Base-by-base conservation (phyloP, 2,888 invertebrate genomes). In the Drosophila sordidula region DNA sequence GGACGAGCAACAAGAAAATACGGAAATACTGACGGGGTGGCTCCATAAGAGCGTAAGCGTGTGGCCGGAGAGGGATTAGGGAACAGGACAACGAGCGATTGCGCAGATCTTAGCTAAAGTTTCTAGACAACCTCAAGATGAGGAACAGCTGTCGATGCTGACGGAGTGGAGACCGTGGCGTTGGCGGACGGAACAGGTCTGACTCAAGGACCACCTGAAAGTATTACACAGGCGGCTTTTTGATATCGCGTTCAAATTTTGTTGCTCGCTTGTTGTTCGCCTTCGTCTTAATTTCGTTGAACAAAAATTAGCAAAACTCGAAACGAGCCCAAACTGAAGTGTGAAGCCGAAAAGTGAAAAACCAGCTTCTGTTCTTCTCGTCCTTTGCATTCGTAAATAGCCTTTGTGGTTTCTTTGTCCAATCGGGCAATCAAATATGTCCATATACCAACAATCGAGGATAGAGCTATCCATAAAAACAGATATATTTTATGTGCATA, bases 61-160 rank as follows among this genome's bases (percentile, higher is more conserved):
- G 34, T 12, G 12, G 34, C 0, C 12, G 34, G 6, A 9, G 4
- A 29, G 32, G 12, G 29, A 45, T 32, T 29, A 11, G 9, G 29
- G 9, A 32, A 41, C 32, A 41, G 34, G 38, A 34, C 22, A 50
- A 41, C 16, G 41, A 45, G 49, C 55, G 64, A 58, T 62, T 55
- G 64, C 49, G 57, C 56, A 72, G 59, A 69, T 70, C 67, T 61
- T 50, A 61, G 56, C 65, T 51, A 63, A 87, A 83, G 65, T 87
- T 87, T 73, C 50, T 75, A 84, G 78, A 82, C 84, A 69, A 41
- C 36, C 29, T 42, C 9, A 51, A 50, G 22, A 63, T 59, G 55
- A 47, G 36, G 5, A 56, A 39, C 63, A 69, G 58, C 57, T 69
- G 70, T 25, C 36, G 32, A 14, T 46, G 57, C 5, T 29, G 63